A percentile compares a stretch with the other conserved stretches of the same genome.
Conservation (phyloP, 2,797 vertebrate genomes). For the Gadopsis marmoratus region DNA sequence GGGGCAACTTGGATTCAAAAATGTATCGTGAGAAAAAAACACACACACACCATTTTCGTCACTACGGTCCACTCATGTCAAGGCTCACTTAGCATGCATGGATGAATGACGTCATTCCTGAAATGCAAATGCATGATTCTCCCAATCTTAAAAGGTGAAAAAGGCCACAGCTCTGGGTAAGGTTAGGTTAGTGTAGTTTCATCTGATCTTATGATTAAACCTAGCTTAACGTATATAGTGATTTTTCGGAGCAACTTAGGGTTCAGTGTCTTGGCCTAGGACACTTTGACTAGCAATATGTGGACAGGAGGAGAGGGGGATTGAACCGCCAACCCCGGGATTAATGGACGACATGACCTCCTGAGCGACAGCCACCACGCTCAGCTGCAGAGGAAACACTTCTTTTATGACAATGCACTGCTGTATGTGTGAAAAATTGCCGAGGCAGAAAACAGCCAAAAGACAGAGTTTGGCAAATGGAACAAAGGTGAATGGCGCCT, state of each 20-base stretch:
- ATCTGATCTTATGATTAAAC: not conserved
- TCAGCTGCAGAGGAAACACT: slow-evolving; percentile 17
- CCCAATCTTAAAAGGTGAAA: not conserved
- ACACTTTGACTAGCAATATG: no score
- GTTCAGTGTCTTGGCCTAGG: no score
- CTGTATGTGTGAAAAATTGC: slow-evolving; percentile 25
- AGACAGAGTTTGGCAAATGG: slow-evolving; percentile 67
- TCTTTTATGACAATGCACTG: not conserved
- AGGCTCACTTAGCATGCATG: not conserved
- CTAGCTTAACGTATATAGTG: no score
- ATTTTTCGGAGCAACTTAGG: no score
- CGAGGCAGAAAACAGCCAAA: slow-evolving; percentile 24
- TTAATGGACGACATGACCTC: no score
- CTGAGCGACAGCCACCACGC: no score
- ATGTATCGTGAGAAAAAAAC: not conserved
- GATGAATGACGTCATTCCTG: not conserved
- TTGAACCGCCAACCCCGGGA: no score
- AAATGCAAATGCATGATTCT: not conserved
- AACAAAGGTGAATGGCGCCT: slow-evolving; percentile 40
- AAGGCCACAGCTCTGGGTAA: not conserved
- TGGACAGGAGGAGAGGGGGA: no score
- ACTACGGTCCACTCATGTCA: not conserved
- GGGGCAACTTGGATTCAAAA: not conserved
- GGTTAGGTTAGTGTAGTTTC: not conserved
- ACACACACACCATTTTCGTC: no score